phyloP scores from a whole-genome alignment of 2,113 vertebrate species.

The Corythoichthys intestinalis region DNA sequence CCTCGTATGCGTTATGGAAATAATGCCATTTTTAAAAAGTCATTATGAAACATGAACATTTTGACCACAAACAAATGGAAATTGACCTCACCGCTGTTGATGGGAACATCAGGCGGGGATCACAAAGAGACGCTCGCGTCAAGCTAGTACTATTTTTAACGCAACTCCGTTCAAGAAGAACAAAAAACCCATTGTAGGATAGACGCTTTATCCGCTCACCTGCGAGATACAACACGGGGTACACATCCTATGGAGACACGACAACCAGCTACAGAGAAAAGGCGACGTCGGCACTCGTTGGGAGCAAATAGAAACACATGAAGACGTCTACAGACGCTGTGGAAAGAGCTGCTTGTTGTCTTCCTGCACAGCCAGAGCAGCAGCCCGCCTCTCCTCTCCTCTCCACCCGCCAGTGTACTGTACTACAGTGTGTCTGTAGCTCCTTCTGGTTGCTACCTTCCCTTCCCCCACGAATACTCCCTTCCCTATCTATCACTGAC shows the following conservation, averaged over 20 bases:
- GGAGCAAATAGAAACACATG: neutral
- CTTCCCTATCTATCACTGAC: neutral
- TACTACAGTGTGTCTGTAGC: neutral
- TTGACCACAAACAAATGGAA: neutral
- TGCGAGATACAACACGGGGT: conserved; percentile 69
- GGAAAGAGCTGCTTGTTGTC: conserved; percentile 4
- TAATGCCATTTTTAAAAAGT: too few species aligned
- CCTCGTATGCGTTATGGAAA: fast-evolving
- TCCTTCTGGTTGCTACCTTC: neutral
- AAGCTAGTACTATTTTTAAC: neutral
- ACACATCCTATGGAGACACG: conserved; percentile 50
- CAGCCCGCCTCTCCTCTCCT: conserved; percentile 6
- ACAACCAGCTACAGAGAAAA: conserved; percentile 12
- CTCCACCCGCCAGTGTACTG: conserved; percentile 23
- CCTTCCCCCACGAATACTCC: neutral
- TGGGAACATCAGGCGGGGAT: neutral
- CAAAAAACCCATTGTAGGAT: neutral
- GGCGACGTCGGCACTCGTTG: neutral
- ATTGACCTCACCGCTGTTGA: neutral
- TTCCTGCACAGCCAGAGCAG: conserved; percentile 7
- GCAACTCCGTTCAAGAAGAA: neutral
- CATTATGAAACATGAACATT: neutral
- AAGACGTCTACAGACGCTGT: neutral
- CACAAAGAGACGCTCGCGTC: neutral
- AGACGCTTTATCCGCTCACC: conserved; percentile 60